Evolutionary conservation across 2,797 vertebrate genomes (phyloP).

Genomic region (Pangasius larnaudii): DNA sequence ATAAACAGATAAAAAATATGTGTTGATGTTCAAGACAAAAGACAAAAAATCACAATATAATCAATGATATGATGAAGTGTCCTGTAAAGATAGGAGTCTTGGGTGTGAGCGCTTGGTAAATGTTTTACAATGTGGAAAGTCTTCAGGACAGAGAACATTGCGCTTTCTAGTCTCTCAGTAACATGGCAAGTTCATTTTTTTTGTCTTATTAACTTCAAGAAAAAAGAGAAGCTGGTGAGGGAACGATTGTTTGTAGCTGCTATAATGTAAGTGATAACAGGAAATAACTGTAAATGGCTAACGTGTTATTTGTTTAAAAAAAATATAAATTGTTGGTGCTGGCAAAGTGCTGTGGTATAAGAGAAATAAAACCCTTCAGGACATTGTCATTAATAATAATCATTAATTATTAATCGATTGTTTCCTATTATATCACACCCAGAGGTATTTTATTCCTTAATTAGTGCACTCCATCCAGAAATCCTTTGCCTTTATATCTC

Average conservation of each 20-base stretch:
- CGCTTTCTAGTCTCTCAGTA: not conserved
- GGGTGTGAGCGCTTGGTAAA: not conserved
- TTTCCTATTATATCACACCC: not conserved
- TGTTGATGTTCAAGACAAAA: not conserved
- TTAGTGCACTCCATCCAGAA: constrained; percentile 32
- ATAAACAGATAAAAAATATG: not conserved
- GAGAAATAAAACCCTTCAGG: not conserved
- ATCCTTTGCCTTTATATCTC: not conserved
- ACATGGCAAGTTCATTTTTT: not conserved
- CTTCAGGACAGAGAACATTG: not conserved
- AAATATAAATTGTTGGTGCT: not conserved
- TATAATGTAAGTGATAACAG: not conserved
- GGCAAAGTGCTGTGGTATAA: not conserved
- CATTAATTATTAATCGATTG: too few relatives aligned
- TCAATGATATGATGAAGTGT: not conserved
- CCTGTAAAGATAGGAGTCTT: not conserved
- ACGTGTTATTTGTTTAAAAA: not conserved
- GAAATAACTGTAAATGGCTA: not conserved
- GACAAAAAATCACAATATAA: not conserved
- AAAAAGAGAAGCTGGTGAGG: not conserved
- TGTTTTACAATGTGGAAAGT: not conserved
- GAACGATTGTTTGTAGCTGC: not conserved
- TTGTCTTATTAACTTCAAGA: not conserved
- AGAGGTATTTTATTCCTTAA: not conserved
- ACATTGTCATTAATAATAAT: not conserved